Percentiles rank a stretch among this genome's conserved stretches.
Evolutionary conservation across 2,113 vertebrate genomes (phyloP).

Genomic region (Campylorhamphus procurvoides): DNA sequence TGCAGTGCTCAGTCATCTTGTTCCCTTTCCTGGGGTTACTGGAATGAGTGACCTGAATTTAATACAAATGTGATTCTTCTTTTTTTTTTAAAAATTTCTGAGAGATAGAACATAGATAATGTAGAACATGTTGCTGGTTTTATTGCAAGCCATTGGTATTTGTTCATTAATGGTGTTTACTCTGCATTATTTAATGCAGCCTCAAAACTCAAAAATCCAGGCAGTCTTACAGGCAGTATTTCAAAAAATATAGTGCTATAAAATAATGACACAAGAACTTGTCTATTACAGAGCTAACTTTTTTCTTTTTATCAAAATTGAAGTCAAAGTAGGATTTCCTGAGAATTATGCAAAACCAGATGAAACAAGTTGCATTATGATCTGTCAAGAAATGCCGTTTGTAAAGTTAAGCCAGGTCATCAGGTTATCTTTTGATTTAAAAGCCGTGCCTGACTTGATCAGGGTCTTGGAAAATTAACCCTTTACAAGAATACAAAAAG

Average conservation of each 20-base stretch:
- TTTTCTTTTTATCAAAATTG: neutral
- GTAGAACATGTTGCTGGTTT: neutral
- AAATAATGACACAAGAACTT: neutral
- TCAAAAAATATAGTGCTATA: neutral
- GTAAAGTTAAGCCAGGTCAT: neutral
- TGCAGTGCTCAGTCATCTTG: neutral
- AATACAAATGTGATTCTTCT: neutral
- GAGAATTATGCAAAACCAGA: neutral
- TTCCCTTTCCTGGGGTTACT: neutral
- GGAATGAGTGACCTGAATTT: neutral
- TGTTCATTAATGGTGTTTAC: neutral
- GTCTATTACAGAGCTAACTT: neutral
- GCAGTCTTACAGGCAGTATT: neutral
- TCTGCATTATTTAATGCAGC: neutral
- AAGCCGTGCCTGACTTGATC: neutral
- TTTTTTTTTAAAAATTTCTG: too few species aligned
- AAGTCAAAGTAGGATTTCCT: neutral
- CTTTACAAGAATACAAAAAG: neutral
- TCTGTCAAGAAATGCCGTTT: neutral
- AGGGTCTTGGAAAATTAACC: neutral
- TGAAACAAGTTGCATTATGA: neutral
- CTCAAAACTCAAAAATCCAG: neutral
- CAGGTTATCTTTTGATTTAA: neutral
- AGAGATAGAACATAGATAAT: neutral
- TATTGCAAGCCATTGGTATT: neutral